These are phyloP conservation scores for Scaptomyza tumidula DNA, from an alignment of 2,888 invertebrate species.

Conservation along the genomic window DNA sequence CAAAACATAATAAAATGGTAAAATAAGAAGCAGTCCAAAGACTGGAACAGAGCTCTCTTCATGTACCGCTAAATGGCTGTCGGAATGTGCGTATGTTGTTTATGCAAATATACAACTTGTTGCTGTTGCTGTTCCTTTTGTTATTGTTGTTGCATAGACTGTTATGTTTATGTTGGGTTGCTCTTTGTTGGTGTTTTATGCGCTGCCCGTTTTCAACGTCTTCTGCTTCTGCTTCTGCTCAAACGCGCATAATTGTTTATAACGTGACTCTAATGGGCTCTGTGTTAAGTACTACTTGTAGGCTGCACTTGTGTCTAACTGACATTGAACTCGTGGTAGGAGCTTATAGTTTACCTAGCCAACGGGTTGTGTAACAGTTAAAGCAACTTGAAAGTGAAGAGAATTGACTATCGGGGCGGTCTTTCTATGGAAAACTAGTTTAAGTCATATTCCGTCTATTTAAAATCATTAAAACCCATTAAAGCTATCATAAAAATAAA, in stretches of 20 bases:
- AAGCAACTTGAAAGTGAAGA: background rate
- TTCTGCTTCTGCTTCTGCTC: conserved; percentile 12
- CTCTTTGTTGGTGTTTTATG: conserved; percentile 55
- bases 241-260: conserved; percentile 63
- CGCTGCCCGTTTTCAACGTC: conserved; percentile 31
- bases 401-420: too few relatives aligned
- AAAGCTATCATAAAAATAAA: background rate
- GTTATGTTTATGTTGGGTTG: conserved; percentile 30
- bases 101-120: conserved; percentile 66
- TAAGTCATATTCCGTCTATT: too few relatives aligned
- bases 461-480: background rate
- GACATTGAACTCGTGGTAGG: conserved; percentile 63
- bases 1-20: conserved; percentile 18
- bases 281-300: conserved; percentile 23
- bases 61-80: conserved; percentile 69
- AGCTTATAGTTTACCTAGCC: background rate
- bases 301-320: conserved; percentile 62
- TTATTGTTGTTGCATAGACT: conserved; percentile 17
- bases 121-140: conserved; percentile 15
- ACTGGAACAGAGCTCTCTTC: conserved; percentile 33
- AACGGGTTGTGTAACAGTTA: conserved; percentile 25
- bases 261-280: conserved; percentile 68
- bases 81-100: conserved; percentile 68
- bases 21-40: conserved; percentile 35
- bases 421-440: too few relatives aligned